Conservation (phyloP, 2,888 invertebrate genomes). For the Dicyrtomina minuta region DNA sequence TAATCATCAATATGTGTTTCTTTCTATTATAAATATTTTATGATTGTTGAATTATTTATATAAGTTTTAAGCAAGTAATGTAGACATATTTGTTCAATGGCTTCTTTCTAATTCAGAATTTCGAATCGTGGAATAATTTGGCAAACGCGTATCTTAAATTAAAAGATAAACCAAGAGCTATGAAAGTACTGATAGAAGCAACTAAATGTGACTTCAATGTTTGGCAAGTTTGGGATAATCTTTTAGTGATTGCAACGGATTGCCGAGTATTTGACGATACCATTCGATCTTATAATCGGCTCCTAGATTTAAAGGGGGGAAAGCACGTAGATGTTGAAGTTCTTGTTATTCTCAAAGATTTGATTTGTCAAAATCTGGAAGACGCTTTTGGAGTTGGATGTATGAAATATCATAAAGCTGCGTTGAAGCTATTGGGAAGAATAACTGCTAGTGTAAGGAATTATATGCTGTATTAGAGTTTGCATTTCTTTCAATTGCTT, state of each 20-base stretch:
- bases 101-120: conserved; percentile 64
- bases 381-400: conserved; percentile 62
- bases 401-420: conserved; percentile 63
- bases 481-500: too few species aligned
- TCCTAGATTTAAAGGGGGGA: conserved; percentile 75
- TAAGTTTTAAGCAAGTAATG: neutral
- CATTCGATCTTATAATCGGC: conserved; percentile 77
- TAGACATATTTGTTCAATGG: neutral
- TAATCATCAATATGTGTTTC: neutral
- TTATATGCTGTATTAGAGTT: too few species aligned
- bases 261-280: conserved; percentile 80
- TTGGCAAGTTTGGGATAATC: conserved; percentile 96
- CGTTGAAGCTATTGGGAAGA: conserved; percentile 71
- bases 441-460: conserved; percentile 63
- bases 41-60: neutral
- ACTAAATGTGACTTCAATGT: conserved; percentile 78
- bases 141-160: conserved; percentile 88
- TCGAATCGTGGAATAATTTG: conserved; percentile 97
- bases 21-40: neutral
- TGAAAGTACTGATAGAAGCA: conserved; percentile 82
- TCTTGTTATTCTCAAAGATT: conserved; percentile 69
- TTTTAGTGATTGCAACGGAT: conserved; percentile 82
- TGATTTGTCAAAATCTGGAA: conserved; percentile 65
- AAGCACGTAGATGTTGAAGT: conserved; percentile 77
- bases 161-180: conserved; percentile 81